Evolutionary conservation across 1,140 invertebrate species (phyloP), one percentile per base, ranked within the genome.

Genomic region (Zaprionus capensis): DNA sequence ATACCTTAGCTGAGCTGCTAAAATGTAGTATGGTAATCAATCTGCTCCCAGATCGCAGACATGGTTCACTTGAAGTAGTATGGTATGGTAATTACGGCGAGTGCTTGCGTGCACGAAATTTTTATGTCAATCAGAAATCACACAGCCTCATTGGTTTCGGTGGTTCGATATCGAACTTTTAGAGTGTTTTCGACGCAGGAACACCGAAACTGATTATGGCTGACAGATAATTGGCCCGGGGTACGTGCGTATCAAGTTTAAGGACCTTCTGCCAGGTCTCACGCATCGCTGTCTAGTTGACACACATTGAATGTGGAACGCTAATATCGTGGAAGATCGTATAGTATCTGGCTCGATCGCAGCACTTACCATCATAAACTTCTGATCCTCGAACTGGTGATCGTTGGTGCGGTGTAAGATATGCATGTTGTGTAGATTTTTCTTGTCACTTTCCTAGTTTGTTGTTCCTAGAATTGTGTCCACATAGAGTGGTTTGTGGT

Each of bases 371-470:
- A 92, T 92, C 91, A 92, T 92, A 75, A 92, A 92, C 71, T 92
- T 92, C 68, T 92, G 92, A 82, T 92, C 92, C 79, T 92, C 91
- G 46, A 92, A 92, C 68, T 92, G 91, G 67, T 92, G 91, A 53
- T 92, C 91, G 77, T 92, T 92, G 70, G 82, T 92, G 76, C 92
- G 86, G 62, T 92, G 92, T 76, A 92, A 77, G 59, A 92, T 93
- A 79, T 92, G 92, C 92, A 92, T 92, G 75, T 55, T 84, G 71
- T 34, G 38, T 57, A 15, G 63, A 22, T 57, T 44, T 62, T 81
- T 44, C 14, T 70, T 46, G 36, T 34, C 41, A 34, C 58, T 20
- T 51, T 26, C 28, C 53, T 46, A 22, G 26, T 79, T 58, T 66
- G 34, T 57, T 56, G 75, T 76, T 71, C 66, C 24, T 56, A 44